Percentiles rank a stretch among this genome's conserved stretches.
These are phyloP conservation scores for Polydrusus pterygomalis DNA, from an alignment of 2,888 invertebrate species.

Conservation along the genomic window DNA sequence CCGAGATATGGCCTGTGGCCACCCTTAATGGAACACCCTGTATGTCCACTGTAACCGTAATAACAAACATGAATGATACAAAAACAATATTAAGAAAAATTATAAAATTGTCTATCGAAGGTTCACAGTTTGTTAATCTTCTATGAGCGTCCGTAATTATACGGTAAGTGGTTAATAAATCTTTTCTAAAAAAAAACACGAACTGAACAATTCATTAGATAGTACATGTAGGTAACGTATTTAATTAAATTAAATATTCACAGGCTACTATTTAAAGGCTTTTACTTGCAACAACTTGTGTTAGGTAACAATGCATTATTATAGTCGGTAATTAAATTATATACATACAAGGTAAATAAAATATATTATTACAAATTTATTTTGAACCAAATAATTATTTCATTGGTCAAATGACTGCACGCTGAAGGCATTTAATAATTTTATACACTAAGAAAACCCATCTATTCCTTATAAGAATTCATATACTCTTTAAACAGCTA, in stretches of 20 bases:
- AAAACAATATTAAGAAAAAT: not conserved
- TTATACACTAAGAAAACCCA: too few species aligned
- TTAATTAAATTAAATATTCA: conserved; percentile 11
- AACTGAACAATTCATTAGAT: conserved; percentile 2
- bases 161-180: conserved; percentile 7
- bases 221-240: conserved; percentile 2
- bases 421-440: too few species aligned
- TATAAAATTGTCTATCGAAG: conserved; percentile 5
- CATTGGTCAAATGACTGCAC: too few species aligned
- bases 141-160: not conserved
- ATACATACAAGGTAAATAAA: not conserved
- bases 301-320: not conserved
- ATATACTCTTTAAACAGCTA: too few species aligned
- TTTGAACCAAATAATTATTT: too few species aligned
- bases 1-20: too few species aligned
- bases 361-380: too few species aligned
- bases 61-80: not conserved
- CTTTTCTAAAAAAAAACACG: conserved; percentile 7
- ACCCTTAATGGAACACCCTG: too few species aligned
- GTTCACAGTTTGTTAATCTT: not conserved
- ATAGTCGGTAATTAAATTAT: not conserved
- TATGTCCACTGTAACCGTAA: too few species aligned
- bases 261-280: conserved; percentile 6
- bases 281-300: conserved; percentile 1
- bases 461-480: too few species aligned